Conservation (phyloP, 1,140 invertebrate genomes). For the Dinoponera quadriceps region DNA sequence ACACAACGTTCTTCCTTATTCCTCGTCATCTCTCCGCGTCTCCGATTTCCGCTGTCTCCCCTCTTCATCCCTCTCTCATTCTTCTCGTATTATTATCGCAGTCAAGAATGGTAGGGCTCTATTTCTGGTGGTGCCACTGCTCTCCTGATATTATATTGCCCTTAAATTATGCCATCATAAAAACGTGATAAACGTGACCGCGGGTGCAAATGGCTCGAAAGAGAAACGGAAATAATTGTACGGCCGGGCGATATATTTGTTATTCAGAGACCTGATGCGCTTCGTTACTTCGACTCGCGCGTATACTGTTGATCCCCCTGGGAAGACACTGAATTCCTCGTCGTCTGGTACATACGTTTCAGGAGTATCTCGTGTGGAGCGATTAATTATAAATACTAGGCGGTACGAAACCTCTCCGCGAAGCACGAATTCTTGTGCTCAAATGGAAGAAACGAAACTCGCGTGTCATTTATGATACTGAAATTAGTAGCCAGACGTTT, state of each 20-base stretch:
- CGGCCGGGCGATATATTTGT: constrained; percentile 59
- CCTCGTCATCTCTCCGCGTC: constrained; percentile 1
- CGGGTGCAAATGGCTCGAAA: constrained; percentile 66
- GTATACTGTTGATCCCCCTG: not conserved
- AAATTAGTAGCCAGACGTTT: not conserved
- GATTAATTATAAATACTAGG: constrained; percentile 2
- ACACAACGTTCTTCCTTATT: constrained; percentile 11
- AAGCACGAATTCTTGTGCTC: not conserved
- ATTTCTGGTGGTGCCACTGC: constrained; percentile 52
- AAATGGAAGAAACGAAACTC: not conserved
- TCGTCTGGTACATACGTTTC: not conserved
- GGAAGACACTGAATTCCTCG: not conserved
- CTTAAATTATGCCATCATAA: constrained; percentile 74
- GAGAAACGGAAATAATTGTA: constrained; percentile 65
- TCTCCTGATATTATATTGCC: constrained; percentile 68
- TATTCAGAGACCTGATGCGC: constrained; percentile 14
- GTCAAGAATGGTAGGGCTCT: not conserved
- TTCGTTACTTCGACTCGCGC: not conserved
- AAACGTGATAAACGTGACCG: constrained; percentile 72
- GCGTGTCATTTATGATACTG: not conserved
- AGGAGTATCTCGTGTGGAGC: not conserved
- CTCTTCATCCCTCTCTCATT: no score
- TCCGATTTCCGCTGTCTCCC: constrained; percentile 8
- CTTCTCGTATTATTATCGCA: constrained; percentile 32
- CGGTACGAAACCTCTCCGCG: not conserved